Percentiles rank a stretch among this genome's conserved stretches.
Conservation (phyloP, 2,113 vertebrate species). For the Narcine bancroftii region DNA sequence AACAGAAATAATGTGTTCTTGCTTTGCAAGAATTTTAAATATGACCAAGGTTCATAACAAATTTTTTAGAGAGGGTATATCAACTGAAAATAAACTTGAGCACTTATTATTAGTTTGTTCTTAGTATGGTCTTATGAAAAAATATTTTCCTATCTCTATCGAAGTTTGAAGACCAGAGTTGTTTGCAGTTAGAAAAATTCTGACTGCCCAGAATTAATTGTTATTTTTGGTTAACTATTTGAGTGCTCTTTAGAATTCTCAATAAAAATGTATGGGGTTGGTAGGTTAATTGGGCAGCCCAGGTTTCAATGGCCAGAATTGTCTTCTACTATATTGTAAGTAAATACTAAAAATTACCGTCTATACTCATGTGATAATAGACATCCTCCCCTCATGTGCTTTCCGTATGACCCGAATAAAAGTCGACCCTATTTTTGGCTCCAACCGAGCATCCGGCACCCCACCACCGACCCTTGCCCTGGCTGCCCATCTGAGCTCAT, state of each 20-base stretch:
- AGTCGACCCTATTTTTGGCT: too few relatives aligned
- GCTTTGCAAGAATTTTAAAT: background rate
- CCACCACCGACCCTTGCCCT: too few relatives aligned
- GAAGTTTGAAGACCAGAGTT: background rate
- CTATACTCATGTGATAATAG: too few relatives aligned
- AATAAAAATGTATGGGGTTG: too few relatives aligned
- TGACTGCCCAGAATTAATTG: background rate
- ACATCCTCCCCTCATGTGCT: too few relatives aligned
- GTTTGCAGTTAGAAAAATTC: background rate
- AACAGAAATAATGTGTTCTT: constrained; percentile 23
- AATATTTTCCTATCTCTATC: background rate
- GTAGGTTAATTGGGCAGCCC: too few relatives aligned
- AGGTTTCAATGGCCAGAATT: too few relatives aligned
- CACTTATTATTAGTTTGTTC: background rate
- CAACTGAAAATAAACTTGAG: background rate
- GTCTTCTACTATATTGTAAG: too few relatives aligned
- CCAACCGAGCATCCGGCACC: too few relatives aligned
- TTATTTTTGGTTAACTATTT: background rate
- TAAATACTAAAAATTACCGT: too few relatives aligned
- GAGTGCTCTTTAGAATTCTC: background rate
- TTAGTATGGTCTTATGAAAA: background rate
- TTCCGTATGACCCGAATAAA: too few relatives aligned
- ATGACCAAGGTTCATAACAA: background rate
- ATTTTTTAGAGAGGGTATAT: background rate
- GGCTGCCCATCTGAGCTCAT: too few relatives aligned